phyloP scores from a whole-genome alignment of 1,140 invertebrate genomes.

The Tenebrio molitor region DNA sequence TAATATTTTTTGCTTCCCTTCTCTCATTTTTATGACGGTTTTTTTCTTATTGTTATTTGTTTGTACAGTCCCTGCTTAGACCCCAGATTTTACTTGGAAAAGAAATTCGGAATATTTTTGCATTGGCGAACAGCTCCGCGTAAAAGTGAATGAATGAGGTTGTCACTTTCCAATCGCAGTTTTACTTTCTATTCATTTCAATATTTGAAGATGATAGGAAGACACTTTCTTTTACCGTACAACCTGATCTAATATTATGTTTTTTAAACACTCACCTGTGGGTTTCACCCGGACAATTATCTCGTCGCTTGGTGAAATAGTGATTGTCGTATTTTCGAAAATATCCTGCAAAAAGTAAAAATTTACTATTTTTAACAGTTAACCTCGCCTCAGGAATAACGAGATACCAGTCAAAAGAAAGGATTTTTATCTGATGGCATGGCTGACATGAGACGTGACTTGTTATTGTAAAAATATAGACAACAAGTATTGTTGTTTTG shows the following conservation, averaged over 20 bases:
- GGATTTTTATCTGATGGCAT: no score
- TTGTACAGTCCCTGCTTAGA: no score
- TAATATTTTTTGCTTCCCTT: no score
- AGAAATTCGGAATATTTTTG: slow-evolving; percentile 3
- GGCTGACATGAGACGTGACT: no score
- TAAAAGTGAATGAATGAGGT: not conserved
- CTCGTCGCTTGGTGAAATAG: slow-evolving; percentile 35
- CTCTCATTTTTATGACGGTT: no score
- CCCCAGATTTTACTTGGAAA: no score
- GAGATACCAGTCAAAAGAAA: no score
- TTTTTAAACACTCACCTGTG: slow-evolving; percentile 55
- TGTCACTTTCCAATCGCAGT: slow-evolving; percentile 6
- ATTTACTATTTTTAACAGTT: slow-evolving; percentile 37
- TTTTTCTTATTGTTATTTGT: no score
- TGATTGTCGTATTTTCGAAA: slow-evolving; percentile 50
- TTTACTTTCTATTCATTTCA: slow-evolving; percentile 8
- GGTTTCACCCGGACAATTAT: slow-evolving; percentile 58
- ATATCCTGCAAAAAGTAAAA: slow-evolving; percentile 62
- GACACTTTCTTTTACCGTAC: slow-evolving; percentile 2
- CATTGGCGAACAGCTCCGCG: not conserved
- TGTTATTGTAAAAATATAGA: no score
- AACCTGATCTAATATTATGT: not conserved
- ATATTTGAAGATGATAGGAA: slow-evolving; percentile 2
- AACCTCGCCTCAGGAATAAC: slow-evolving; percentile 1
- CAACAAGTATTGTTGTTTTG: no score